Evolutionary conservation across 1,140 invertebrate genomes (phyloP).

Genomic region (Zaprionus ghesquierei): DNA sequence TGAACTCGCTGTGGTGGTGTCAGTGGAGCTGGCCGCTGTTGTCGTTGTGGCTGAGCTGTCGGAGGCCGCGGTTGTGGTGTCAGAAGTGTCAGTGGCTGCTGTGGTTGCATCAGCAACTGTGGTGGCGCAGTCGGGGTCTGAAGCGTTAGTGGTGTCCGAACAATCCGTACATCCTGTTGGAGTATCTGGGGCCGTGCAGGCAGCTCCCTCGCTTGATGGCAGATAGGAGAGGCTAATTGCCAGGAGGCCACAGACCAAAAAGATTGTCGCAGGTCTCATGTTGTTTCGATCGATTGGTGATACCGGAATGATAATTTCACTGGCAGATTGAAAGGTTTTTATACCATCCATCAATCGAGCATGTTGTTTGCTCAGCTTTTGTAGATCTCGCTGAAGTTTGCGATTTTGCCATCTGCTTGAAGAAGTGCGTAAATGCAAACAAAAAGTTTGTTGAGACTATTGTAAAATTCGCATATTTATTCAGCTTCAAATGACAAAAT

Average conservation of each 20-base stretch:
- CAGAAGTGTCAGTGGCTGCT: too few species aligned
- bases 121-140: background rate
- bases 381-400: background rate
- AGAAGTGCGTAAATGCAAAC: background rate
- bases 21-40: too few species aligned
- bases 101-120: background rate
- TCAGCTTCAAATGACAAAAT: too few species aligned
- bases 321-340: background rate
- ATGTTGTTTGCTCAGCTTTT: background rate
- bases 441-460: background rate
- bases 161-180: background rate
- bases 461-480: background rate
- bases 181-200: background rate
- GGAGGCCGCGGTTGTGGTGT: too few species aligned
- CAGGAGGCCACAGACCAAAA: conserved; percentile 3
- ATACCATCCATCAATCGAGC: background rate
- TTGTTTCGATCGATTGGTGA: background rate
- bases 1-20: too few species aligned
- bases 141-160: background rate
- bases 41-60: background rate
- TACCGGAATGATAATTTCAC: background rate
- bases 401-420: background rate
- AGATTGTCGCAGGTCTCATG: background rate
- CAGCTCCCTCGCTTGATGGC: background rate
- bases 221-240: background rate